Base-by-base conservation (phyloP, 2,888 invertebrate species). In the Polyommatus iphigenia region DNA sequence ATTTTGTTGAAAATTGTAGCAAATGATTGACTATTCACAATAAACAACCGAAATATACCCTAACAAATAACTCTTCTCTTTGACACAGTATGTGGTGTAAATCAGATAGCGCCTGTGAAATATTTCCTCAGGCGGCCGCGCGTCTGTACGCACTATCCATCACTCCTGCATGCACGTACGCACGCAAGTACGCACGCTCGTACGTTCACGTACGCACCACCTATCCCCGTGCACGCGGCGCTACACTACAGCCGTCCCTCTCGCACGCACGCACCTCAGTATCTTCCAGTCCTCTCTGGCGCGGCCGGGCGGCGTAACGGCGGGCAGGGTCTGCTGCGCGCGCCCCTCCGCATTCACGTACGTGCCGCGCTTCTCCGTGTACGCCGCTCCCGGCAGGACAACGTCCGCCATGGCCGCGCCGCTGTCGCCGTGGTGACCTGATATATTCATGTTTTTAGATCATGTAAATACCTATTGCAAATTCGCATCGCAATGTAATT, bases 261-360 rank as follows among this genome's bases (percentile, higher is more conserved):
- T 32, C 67, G 18, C 32, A 62, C 59, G 20, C 59, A 24, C 75
- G 29, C 71, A 92, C 94, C 94, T 85, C 83, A 99, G 95, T 83
- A 99, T 98, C 95, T 99, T 99, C 99, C 99, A 99, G 93, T 99
- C 99, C 85, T 98, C 98, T 77, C 99, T 95, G 0, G 99, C 99
- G 91, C 96, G 94, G 67, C 99, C 99, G 0, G 99, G 99, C 79
- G 99, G 98, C 20, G 97, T 95, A 71, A 99, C 97, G 29, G 99
- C 99, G 4, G 96, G 94, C 54, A 97, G 93, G 0, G 99, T 98
- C 92, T 98, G 97, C 91, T 99, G 99, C 57, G 99, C 96, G 81
- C 99, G 96, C 1, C 99, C 99, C 95, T 99, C 99, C 0, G 98
- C 99, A 93, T 99, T 99, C 0, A 99, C 99, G 90, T 97, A 99